phyloP scores from a whole-genome alignment of 2,113 vertebrate species.

The Bubo bubo region DNA sequence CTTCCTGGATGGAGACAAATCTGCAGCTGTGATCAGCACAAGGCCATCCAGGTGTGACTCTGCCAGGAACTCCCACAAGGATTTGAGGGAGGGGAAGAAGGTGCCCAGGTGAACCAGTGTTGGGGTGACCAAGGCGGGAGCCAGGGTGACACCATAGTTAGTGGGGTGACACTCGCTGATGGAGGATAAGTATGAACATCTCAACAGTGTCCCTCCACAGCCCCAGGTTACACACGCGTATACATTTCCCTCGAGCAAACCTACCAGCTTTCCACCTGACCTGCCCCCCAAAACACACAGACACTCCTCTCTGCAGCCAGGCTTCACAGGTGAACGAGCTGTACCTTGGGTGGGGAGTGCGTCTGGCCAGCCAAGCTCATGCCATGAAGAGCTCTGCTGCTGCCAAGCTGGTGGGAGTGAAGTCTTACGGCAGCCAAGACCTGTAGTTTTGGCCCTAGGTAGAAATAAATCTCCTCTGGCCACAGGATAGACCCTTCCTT shows the following conservation, averaged over 20 bases:
- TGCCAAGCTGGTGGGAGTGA: not conserved
- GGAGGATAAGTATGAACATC: not conserved
- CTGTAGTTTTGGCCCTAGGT: not conserved
- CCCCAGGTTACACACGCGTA: not conserved
- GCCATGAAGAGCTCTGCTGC: not conserved
- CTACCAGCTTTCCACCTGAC: not conserved
- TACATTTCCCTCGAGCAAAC: not conserved
- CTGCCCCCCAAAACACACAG: not conserved
- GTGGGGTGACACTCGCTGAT: not conserved
- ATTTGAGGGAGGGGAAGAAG: not conserved
- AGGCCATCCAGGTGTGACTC: not conserved
- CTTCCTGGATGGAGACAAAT: not conserved
- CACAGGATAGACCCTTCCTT: not conserved
- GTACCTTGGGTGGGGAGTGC: not conserved
- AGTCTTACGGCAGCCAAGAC: not conserved
- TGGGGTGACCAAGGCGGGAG: not conserved
- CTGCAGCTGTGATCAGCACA: fast-evolving
- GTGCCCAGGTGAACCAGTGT: not conserved
- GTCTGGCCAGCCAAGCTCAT: not conserved
- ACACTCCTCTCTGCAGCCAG: not conserved
- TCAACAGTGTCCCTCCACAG: not conserved
- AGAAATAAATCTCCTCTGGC: not conserved
- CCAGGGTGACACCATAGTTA: not conserved
- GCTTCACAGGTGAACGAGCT: not conserved
- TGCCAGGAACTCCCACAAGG: not conserved